Evolutionary conservation across 2,797 vertebrate species (phyloP), one percentile per base, ranked within the genome.

Genomic region (Anas bahamensis): DNA sequence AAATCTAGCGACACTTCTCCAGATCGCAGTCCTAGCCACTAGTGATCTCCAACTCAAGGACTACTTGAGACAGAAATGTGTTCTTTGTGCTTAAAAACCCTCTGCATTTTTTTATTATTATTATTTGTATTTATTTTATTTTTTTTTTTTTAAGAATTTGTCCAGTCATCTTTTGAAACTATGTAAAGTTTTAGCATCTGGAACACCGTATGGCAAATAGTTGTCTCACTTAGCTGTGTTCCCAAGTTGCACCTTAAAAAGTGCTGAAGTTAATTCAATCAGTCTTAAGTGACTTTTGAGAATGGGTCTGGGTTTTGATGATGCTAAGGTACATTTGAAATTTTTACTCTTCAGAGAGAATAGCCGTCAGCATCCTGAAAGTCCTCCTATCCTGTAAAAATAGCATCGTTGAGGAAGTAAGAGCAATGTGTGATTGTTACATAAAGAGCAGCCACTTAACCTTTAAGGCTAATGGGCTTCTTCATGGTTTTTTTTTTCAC

Each of bases 401-500:
- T 4, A 74, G 19, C 22, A 7, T 73, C 48, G 22, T 33, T 33
- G 55, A 44, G 48, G 22, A 39, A 53, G 7, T 9, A 35, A 66
- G 14, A 50, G 55, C 22, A 8, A 16, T 19, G 29, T 63, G 50
- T 13, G 21, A 23, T 8, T 73, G 14, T 46, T 56, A 4, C 7
- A 15, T 29, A 7, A 52, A 61, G 10, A 87, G 2, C 23, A 87
- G 13, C 13, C 65, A 17, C 6, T 72, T 64, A 21, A 53, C 39
- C 17, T 9, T 12, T 17, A 11, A 57, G 9, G 35, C 24, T 94
- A 28, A 96, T 41, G 66, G 9, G 4, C 52, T 82, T 18, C 69
- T 31, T 73, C 33, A 1, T 82, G 23, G 41, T 88, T 96, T 42
- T 35, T 35, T 41, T 41, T 97, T 66, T 96, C 83, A 92, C 84